Evolutionary conservation across 1,140 invertebrate genomes (phyloP).

Genomic region (Microvelia longipes): DNA sequence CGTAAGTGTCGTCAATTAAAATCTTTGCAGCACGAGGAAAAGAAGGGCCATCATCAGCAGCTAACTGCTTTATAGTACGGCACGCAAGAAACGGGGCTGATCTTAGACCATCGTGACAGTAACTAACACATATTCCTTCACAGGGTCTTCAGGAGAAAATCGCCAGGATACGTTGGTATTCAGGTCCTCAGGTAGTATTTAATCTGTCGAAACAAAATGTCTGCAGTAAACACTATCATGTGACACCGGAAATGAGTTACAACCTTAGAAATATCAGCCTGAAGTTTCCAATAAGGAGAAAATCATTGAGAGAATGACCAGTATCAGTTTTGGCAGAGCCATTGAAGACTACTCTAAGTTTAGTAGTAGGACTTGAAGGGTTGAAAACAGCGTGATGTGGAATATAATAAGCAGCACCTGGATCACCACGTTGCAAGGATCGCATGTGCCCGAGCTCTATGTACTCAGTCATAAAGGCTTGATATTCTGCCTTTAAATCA

Average conservation of each 20-base stretch:
- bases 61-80: slow-evolving; percentile 24
- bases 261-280: no score
- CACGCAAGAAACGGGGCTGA: slow-evolving; percentile 26
- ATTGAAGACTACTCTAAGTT: slow-evolving; percentile 29
- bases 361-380: slow-evolving; percentile 22
- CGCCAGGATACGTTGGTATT: slow-evolving; percentile 23
- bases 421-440: no score
- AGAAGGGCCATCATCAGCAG: slow-evolving; percentile 18
- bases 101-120: slow-evolving; percentile 29
- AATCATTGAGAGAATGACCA: no score
- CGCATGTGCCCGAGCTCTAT: no score
- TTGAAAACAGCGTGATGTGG: no score
- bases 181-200: no score
- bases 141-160: background rate
- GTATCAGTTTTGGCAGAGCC: slow-evolving; percentile 26
- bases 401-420: no score
- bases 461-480: slow-evolving; percentile 3
- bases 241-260: no score
- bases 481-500: background rate
- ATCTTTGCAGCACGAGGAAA: slow-evolving; percentile 21
- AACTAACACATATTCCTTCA: slow-evolving; percentile 22
- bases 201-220: no score
- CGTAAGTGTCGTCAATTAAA: slow-evolving; percentile 29
- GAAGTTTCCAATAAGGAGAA: no score
- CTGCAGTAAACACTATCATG: no score